These are phyloP conservation scores for Tubiluchus corallicola DNA, from an alignment of 2,888 invertebrate species.

Conservation along the genomic window DNA sequence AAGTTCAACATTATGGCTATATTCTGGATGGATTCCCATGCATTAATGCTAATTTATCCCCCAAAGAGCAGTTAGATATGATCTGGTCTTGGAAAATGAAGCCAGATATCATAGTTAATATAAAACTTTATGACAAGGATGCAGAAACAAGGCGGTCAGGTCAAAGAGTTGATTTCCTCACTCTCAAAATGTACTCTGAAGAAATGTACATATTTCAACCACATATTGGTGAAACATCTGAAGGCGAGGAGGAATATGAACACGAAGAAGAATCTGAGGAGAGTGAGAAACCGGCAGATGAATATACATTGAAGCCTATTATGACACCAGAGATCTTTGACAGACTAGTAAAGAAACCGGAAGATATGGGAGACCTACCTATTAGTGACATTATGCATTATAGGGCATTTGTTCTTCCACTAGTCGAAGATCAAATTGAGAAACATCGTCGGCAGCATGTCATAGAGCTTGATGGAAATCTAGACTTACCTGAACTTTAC, in stretches of 20 bases:
- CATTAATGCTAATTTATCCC: background rate
- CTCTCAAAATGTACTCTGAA: background rate
- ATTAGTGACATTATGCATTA: background rate
- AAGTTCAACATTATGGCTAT: conserved; percentile 1
- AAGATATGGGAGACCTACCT: background rate
- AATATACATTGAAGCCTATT: too few species aligned
- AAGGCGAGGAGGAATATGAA: too few species aligned
- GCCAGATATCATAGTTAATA: background rate
- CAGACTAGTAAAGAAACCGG: background rate
- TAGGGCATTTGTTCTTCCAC: too few species aligned
- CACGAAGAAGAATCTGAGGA: too few species aligned
- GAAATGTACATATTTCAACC: background rate
- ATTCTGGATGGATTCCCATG: background rate
- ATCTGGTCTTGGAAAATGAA: background rate
- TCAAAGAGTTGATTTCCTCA: conserved; percentile 3
- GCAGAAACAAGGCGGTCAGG: background rate
- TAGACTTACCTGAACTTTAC: conserved; percentile 19
- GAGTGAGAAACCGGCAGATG: too few species aligned
- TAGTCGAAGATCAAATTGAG: conserved; percentile 27
- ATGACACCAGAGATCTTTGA: background rate
- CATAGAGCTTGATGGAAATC: conserved; percentile 28
- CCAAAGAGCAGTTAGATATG: conserved; percentile 3
- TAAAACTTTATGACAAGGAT: background rate
- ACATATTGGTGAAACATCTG: background rate
- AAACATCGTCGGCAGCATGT: conserved; percentile 28